Evolutionary conservation across 2,797 vertebrate species (phyloP), one percentile per base, ranked within the genome.

Genomic region (Poecilia wingei): DNA sequence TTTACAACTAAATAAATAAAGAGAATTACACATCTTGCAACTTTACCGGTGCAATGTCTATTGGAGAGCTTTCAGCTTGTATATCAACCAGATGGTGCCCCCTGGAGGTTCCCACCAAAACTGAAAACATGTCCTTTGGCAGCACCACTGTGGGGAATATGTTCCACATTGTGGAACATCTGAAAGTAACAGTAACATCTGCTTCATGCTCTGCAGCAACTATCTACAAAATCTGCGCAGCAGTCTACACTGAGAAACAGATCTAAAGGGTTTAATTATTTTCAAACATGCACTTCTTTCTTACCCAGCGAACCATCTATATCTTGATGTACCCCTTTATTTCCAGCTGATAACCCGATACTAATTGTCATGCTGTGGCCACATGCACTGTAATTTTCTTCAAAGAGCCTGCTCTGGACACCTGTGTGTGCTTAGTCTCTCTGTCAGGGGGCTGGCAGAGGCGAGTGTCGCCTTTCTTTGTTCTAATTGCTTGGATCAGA

Each of bases 381-480:
- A 84, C 88, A 90, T 87, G 85, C 92, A 85, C 94, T 95, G 85
- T 93, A 96, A 96, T 96, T 95, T 95, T 71, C 88, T 89, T 87
- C 81, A 89, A 86, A 88, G 84, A 88, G 78, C 80, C 53, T 83
- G 77, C 76, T 84, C 79, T 85, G 89, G 89, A 93, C 95, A 96
- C 94, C 96, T 96, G 95, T 94, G 86, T 83, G 92, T 87, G 83
- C 89, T 96, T 94, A 93, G 86, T 84, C 72, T 92, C 92, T 85
- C 92, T 92, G 91, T 88, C 84, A 93, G 91, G 88, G 85, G 90
- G 84, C 74, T 22, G 82, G 77, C 79, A 72, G 79, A 79, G 68
- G 76, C 36, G 0, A 82, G 49, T 18, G 20, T 61, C 0, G 79
- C 79, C 79, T 84, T 76, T 83, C 80, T 89, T 90, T 89, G 79